These are phyloP conservation scores for Alviniconcha marisindica DNA, from an alignment of 1,140 invertebrate genomes.

Conservation along the genomic window DNA sequence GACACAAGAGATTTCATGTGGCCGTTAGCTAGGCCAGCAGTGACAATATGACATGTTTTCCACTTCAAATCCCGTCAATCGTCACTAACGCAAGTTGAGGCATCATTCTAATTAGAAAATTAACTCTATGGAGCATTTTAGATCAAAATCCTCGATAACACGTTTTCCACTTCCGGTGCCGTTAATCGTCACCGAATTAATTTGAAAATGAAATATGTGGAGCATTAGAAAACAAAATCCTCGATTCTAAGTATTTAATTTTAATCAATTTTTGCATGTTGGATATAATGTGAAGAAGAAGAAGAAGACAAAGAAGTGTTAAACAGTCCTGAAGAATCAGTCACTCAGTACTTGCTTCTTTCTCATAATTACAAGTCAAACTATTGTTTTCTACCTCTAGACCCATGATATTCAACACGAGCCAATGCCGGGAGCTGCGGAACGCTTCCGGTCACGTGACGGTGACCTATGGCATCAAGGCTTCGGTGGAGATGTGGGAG, in stretches of 20 bases:
- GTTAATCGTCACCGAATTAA: too few relatives aligned
- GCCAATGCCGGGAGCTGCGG: conserved; percentile 21
- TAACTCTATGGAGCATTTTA: too few relatives aligned
- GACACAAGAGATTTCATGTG: too few relatives aligned
- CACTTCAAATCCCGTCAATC: too few relatives aligned
- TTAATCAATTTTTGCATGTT: background rate
- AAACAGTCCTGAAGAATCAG: too few relatives aligned
- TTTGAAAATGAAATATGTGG: too few relatives aligned
- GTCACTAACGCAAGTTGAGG: too few relatives aligned
- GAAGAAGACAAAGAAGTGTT: background rate
- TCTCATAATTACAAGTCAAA: background rate
- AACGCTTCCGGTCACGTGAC: conserved; percentile 17
- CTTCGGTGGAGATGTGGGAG: conserved; percentile 60
- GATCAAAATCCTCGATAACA: too few relatives aligned
- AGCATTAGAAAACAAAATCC: background rate
- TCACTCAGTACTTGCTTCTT: background rate
- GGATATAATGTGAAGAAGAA: background rate
- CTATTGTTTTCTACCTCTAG: background rate
- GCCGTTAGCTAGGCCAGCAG: too few relatives aligned
- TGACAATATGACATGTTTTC: too few relatives aligned
- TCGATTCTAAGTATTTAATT: background rate
- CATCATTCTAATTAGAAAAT: too few relatives aligned
- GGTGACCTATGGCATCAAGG: conserved; percentile 46
- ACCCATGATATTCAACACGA: background rate
- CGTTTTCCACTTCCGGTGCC: too few relatives aligned